Evolutionary conservation across 2,888 invertebrate species (phyloP), one percentile per base, ranked within the genome.

Genomic region (Heteromyza rotundicornis): DNA sequence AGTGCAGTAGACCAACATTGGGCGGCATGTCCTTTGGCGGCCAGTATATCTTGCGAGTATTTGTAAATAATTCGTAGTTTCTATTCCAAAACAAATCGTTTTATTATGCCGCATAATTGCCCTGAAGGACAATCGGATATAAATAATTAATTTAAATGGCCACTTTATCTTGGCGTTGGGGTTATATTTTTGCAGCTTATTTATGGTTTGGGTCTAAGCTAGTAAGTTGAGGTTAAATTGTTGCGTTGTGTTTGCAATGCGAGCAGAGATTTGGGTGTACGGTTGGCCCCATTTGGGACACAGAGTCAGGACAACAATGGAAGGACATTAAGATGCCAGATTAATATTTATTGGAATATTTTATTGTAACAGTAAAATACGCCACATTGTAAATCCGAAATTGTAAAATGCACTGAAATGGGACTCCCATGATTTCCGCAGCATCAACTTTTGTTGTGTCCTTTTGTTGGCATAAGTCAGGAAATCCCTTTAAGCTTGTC

Each of bases 251-350:
- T 5, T 47, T 17, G 47, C 17, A n/a, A n/a, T n/a, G 3, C 2
- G 2, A 5, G 47, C 47, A 47, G 20, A 47, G 47, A 47, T 47
- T 47, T 47, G 47, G 17, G 47, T n/a, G n/a, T n/a, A n/a, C n/a
- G 47, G 5, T 47, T 19, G 8, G 8, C 14, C n/a, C 40, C 17
- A 17, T 47, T 47, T 47, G 47, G 47, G 47, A 47, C 47, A 47
- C 36, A 40, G 40, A 24, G 24, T 36, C 62, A 12, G 24, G 51
- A 16, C 49, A 65, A 40, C 70, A 64, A 64, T n/a, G n/a, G 63
- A 73, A 64, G 66, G 70, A 72, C 77, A 73, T 73, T 76, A 73
- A 73, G 73, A 73, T 73, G 75, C 64, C 14, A 73, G 73, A 73
- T 73, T 73, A 76, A 66, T 10, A 72, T 76, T 73, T 76, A 76